Conservation (phyloP, 1,140 invertebrate genomes). For the Lepidostoma basale region DNA sequence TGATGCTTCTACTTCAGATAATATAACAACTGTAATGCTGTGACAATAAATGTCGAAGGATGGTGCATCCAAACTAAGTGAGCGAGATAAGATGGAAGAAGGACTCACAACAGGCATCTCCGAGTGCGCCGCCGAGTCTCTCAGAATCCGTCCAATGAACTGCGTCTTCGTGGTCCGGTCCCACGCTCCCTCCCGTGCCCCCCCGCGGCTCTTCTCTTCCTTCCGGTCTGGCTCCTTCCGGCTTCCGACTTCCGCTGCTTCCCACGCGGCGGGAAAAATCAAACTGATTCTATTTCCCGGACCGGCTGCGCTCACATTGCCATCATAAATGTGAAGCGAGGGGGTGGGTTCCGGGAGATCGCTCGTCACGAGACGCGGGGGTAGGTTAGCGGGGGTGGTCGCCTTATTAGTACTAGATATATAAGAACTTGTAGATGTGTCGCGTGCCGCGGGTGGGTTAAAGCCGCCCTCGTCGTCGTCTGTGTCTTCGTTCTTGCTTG, state of each 20-base stretch:
- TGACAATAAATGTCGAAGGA: too few species aligned
- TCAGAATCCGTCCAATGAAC: background rate
- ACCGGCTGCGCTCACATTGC: constrained; percentile 1
- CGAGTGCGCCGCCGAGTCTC: background rate
- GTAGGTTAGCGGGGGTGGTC: background rate
- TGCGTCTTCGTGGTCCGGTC: constrained; percentile 9
- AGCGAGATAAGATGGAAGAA: background rate
- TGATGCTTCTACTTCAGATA: too few species aligned
- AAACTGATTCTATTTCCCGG: constrained; percentile 36
- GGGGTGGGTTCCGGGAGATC: constrained; percentile 1
- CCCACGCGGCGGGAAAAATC: constrained; percentile 40
- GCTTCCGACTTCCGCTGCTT: constrained; percentile 21
- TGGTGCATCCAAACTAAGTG: background rate
- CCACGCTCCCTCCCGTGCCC: constrained; percentile 2
- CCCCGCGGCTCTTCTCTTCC: background rate
- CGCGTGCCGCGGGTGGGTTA: constrained; percentile 8
- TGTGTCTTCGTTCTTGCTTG: background rate
- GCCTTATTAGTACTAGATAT: too few species aligned
- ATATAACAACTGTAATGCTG: too few species aligned
- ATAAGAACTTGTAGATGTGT: background rate
- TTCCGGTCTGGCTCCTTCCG: constrained; percentile 1
- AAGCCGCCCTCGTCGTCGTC: constrained; percentile 33
- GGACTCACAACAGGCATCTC: constrained; percentile 27
- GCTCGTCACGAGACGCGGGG: constrained; percentile 26
- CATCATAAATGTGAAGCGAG: constrained; percentile 12